Percentiles rank a stretch among this genome's conserved stretches.
phyloP scores from a whole-genome alignment of 1,140 invertebrate genomes.

The Zaprionus taronus region DNA sequence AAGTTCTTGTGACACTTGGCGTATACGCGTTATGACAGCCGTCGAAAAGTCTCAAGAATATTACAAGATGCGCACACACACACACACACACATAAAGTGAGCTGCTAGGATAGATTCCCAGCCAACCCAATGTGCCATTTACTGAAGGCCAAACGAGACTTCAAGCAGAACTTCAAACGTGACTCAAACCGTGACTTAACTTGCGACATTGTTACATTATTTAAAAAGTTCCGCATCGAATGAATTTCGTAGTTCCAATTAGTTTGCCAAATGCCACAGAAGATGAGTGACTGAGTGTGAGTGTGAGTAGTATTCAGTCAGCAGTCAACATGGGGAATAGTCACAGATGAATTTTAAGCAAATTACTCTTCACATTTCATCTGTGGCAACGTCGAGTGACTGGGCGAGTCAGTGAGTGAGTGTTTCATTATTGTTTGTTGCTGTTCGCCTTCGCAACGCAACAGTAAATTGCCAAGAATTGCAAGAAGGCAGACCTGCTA shows the following conservation, averaged over 20 bases:
- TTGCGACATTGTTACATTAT: slow-evolving; percentile 10
- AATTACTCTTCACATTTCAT: slow-evolving; percentile 76
- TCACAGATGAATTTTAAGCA: slow-evolving; percentile 60
- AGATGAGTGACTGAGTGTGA: slow-evolving; percentile 4
- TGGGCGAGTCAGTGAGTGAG: slow-evolving; percentile 16
- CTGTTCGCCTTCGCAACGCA: slow-evolving; percentile 64
- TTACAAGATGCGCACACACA: not conserved
- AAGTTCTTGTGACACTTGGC: slow-evolving; percentile 71
- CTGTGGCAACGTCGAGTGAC: slow-evolving; percentile 16
- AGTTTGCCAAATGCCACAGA: slow-evolving; percentile 29
- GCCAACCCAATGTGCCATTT: slow-evolving; percentile 14
- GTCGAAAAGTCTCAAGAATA: slow-evolving; percentile 49
- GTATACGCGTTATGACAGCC: slow-evolving; percentile 59
- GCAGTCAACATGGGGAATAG: not conserved
- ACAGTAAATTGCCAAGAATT: slow-evolving; percentile 44
- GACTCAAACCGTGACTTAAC: not conserved
- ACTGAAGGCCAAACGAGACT: not conserved
- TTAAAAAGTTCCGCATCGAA: slow-evolving; percentile 64
- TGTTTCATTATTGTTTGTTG: slow-evolving; percentile 29
- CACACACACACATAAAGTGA: not conserved
- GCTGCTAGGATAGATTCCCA: not conserved
- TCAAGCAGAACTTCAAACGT: not conserved
- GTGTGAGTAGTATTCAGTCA: slow-evolving; percentile 5
- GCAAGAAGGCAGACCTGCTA: slow-evolving; percentile 30
- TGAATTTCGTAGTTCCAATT: slow-evolving; percentile 37